Evolutionary conservation across 2,797 vertebrate genomes (phyloP).

Genomic region (Cyprinodon diabolis): DNA sequence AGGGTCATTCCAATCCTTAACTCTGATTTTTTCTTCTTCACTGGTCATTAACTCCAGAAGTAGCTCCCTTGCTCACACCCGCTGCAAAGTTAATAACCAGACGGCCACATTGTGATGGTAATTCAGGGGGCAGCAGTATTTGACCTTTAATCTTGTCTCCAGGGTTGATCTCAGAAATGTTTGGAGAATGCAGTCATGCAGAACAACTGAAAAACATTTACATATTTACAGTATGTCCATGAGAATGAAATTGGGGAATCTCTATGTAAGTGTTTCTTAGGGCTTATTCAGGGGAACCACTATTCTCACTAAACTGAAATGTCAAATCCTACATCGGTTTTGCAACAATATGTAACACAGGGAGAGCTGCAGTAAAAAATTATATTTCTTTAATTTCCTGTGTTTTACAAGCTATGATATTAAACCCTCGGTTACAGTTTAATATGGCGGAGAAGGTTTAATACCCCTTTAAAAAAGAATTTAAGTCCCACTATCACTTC

Average conservation of each 20-base stretch:
- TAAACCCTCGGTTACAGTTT: too few relatives aligned
- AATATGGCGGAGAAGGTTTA: too few relatives aligned
- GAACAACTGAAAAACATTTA: conserved; percentile 3
- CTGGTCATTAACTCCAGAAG: conserved; percentile 46
- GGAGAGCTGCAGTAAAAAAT: too few relatives aligned
- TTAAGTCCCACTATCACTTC: too few relatives aligned
- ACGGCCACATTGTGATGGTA: conserved; percentile 46
- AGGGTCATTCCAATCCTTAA: conserved; percentile 15
- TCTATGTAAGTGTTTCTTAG: conserved; percentile 1
- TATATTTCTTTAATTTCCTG: too few relatives aligned
- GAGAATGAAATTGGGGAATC: background rate
- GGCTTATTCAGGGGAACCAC: conserved; percentile 4
- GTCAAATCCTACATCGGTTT: too few relatives aligned
- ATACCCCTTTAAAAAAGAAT: too few relatives aligned
- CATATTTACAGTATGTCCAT: background rate
- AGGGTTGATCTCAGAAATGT: conserved; percentile 25
- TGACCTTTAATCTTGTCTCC: conserved; percentile 54
- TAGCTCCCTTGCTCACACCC: conserved; percentile 30
- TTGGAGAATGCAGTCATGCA: background rate
- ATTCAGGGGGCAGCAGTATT: conserved; percentile 42
- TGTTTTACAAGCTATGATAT: too few relatives aligned
- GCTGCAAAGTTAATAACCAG: conserved; percentile 49
- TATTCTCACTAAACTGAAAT: background rate
- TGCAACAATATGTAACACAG: too few relatives aligned
- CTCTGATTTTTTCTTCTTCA: conserved; percentile 6